Conservation (phyloP, 2,888 invertebrate genomes). For the Polyommatus iphigenia region DNA sequence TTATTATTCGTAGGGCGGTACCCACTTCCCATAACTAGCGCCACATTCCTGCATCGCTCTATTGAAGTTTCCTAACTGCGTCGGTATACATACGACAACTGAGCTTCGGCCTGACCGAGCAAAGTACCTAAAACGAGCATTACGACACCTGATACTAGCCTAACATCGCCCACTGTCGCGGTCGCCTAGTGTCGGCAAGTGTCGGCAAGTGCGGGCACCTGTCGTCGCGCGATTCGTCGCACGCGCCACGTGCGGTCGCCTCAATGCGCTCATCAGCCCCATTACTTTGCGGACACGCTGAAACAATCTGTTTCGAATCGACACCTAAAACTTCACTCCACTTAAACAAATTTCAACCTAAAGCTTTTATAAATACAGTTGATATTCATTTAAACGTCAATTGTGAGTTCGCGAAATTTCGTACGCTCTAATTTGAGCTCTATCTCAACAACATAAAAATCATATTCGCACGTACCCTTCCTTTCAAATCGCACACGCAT, state of each 20-base stretch:
- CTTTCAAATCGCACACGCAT: not conserved
- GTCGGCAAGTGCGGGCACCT: slow-evolving; percentile 33
- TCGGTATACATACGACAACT: no score
- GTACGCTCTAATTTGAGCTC: slow-evolving; percentile 4
- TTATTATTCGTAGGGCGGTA: no score
- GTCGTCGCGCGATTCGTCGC: slow-evolving; percentile 39
- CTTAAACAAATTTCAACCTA: not conserved
- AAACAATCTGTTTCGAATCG: slow-evolving; percentile 40
- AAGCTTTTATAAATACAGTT: not conserved
- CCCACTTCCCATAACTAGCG: no score
- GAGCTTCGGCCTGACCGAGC: no score
- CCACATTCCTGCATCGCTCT: no score
- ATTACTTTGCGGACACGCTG: slow-evolving; percentile 45
- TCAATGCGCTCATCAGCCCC: slow-evolving; percentile 54
- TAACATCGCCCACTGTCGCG: no score
- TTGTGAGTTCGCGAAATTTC: not conserved
- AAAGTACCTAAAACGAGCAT: no score
- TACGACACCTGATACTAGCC: no score
- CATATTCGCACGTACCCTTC: not conserved
- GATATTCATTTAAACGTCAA: not conserved
- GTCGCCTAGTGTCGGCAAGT: not conserved
- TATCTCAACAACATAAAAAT: not conserved
- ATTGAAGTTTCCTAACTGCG: not conserved
- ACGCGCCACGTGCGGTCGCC: slow-evolving; percentile 40
- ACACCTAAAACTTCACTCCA: slow-evolving; percentile 20